Evolutionary conservation across 1,140 invertebrate genomes (phyloP).

Genomic region (Drosophila jambulina): DNA sequence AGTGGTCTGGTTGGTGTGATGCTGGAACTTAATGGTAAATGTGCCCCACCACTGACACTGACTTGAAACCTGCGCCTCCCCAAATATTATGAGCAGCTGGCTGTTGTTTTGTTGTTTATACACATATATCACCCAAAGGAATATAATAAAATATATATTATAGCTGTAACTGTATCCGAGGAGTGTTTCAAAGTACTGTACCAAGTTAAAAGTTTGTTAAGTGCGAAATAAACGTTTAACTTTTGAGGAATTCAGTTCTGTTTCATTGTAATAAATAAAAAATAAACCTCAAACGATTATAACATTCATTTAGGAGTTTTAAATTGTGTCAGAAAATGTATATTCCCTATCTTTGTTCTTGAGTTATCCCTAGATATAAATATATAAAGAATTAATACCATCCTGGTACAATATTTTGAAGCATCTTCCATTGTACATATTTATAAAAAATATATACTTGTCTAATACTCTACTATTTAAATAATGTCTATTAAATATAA

Average conservation of each 20-base stretch:
- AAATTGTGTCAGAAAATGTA: not conserved
- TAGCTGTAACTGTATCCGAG: conserved; percentile 44
- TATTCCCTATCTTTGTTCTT: no score
- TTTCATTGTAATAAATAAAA: not conserved
- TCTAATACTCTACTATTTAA: conserved; percentile 35
- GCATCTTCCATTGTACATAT: conserved; percentile 40
- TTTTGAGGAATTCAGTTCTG: not conserved
- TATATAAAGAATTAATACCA: not conserved
- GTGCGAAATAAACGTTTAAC: not conserved
- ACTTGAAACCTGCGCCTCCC: conserved; percentile 62
- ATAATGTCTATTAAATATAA: conserved; percentile 53
- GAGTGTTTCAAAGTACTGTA: conserved; percentile 64
- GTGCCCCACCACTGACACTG: conserved; percentile 53
- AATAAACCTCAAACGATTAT: no score
- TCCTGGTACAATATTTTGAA: conserved; percentile 12
- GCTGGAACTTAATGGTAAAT: conserved; percentile 68
- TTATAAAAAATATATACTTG: conserved; percentile 21
- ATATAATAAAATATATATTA: conserved; percentile 54
- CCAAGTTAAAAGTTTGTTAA: not conserved
- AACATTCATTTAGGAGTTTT: no score
- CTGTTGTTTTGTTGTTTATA: conserved; percentile 73
- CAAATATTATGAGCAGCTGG: conserved; percentile 67
- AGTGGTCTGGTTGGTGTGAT: conserved; percentile 45
- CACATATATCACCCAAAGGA: conserved; percentile 25
- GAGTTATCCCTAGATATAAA: not conserved